These are phyloP conservation scores for Eulemur macaco DNA, from an alignment of 2,113 vertebrate species.

Conservation along the genomic window DNA sequence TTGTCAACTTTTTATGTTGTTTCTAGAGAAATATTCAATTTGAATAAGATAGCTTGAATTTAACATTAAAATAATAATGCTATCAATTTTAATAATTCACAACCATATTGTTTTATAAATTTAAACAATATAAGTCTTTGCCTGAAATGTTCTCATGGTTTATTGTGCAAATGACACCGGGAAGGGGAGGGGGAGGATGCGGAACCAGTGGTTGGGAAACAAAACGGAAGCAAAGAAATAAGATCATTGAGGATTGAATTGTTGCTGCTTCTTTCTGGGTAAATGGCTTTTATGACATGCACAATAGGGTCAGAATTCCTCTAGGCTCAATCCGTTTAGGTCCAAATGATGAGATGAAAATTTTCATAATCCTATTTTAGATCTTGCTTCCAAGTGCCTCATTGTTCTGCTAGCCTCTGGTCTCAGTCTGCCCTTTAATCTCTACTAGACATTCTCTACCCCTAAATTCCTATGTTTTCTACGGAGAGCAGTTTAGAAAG, in stretches of 20 bases:
- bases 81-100: not conserved
- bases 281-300: not conserved
- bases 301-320: not conserved
- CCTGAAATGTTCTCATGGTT: not conserved
- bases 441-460: not conserved
- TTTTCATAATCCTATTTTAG: not conserved
- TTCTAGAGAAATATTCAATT: not conserved
- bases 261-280: not conserved
- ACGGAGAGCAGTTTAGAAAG: not conserved
- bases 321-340: no score
- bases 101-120: not conserved
- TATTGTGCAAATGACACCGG: not conserved
- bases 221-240: not conserved
- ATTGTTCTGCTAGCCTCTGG: not conserved
- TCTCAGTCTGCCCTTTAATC: not conserved
- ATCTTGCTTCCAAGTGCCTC: not conserved
- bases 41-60: not conserved
- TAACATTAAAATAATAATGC: not conserved
- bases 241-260: not conserved
- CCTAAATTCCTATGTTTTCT: not conserved
- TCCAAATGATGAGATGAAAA: not conserved
- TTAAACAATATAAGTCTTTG: not conserved
- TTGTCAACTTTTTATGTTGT: not conserved
- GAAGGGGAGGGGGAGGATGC: not conserved
- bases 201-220: not conserved